Evolutionary conservation across 2,113 vertebrate species (phyloP), one percentile per base, ranked within the genome.

Genomic region (Gopherus flavomarginatus): DNA sequence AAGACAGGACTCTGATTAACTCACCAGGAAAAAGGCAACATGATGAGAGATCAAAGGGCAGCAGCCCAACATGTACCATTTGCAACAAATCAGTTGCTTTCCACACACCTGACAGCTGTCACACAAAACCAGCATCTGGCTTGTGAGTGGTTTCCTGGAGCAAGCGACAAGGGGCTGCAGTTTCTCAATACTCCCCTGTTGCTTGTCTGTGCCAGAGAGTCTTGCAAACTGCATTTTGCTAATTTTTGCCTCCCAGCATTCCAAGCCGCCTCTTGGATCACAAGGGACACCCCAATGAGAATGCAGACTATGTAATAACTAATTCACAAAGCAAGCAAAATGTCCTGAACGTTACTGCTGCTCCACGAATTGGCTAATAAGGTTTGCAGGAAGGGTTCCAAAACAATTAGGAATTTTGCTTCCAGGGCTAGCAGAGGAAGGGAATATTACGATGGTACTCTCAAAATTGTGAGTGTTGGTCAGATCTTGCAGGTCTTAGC

Each of bases 61-160:
- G 29, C 1, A 0, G 35, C 50, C 65, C 47, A 26, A 31, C 26
- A 24, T 35, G 31, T 38, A 65, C 65, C n/a, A 21, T 11, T 62
- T 56, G 29, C 65, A 94, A 85, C 38, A 75, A 86, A 90, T 65
- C 17, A 72, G 53, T 13, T 59, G 50, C 9, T 86, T 96, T 54
- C 89, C 94, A 87, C 52, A 95, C 81, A 92, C 22, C 49, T 95
- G 91, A 90, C 29, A 79, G 86, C 83, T 95, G 89, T 38, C 53
- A 90, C 24, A 52, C 35, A 57, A 84, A 56, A 79, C 27, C 69
- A 78, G 38, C 17, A 81, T 11, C 16, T 75, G 65, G 14, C 8
- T 49, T 88, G 31, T 57, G 86, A 92, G 69, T 35, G 81, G 19
- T 75, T 93, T 89, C 17, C 86, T 92, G 52, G 31, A 90, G 57